Evolutionary conservation across 1,140 invertebrate genomes (phyloP), one percentile per base, ranked within the genome.

Genomic region (Heliconius hewitsoni): DNA sequence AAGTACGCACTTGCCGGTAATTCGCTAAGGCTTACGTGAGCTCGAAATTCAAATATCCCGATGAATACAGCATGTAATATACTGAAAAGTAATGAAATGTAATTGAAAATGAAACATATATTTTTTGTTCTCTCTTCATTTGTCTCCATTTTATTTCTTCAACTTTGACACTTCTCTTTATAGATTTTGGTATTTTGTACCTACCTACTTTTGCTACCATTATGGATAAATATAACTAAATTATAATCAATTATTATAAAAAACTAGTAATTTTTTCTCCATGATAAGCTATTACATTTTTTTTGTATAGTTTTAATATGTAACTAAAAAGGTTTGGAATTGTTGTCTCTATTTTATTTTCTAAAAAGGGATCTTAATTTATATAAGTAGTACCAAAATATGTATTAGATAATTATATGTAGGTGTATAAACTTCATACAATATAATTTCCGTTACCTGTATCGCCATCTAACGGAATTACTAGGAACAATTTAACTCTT

Each of bases 1-100:
- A 50, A 77, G 66, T 74, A 81, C 76, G 76, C 76, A 30, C 60
- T 66, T 66, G 60, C 27, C 27, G 23, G 73, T 76, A 70, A 46
- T 76, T 60, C 57, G 60, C 74, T 76, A 76, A 39, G 74, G 34
- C 42, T 71, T 76, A 46, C 60, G 74, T 71, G 74, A 66, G n/a
- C 60, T 71, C 37, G 42, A 70, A 66, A 46, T 71, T 71, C n/a
- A 70, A 70, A 76, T 76, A 60, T 19, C 39, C 27, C 39, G 30
- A 70, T 76, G 27, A 46, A 60, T 30, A 66, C 60, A 66, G n/a
- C 23, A n/a, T 66, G 27, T 66, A 30, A 5, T 66, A 13, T 66
- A 30, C 8, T 66, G 60, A 66, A 37, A 37, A 6, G 3, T 66
- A 30, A 13, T 30, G 27, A 66, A 30, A 66, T 66, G 8, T 11